Conservation (phyloP, 2,888 invertebrate genomes). For the Mimumesa dahlbomi region DNA sequence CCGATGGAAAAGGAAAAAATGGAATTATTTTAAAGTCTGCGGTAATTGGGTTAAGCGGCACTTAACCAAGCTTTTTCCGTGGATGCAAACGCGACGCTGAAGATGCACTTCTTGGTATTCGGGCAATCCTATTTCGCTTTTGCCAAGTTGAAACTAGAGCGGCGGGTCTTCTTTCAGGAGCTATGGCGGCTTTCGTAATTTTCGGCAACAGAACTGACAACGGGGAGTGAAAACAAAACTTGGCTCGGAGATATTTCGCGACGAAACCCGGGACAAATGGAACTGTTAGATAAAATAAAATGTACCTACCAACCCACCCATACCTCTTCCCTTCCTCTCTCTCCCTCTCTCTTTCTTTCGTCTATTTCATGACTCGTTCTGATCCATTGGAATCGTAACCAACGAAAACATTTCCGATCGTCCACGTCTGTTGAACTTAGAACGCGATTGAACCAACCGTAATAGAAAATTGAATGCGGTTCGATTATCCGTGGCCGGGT, state of each 20-base stretch:
- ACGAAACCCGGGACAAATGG: no score
- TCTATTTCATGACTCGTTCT: no score
- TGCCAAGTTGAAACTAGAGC: neutral
- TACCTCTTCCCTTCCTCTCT: no score
- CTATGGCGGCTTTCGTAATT: neutral
- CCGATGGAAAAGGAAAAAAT: neutral
- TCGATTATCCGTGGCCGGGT: slow-evolving; percentile 29
- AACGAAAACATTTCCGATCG: no score
- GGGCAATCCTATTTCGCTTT: slow-evolving; percentile 2
- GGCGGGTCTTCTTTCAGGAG: neutral
- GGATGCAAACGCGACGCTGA: slow-evolving; percentile 4
- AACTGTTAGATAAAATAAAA: no score
- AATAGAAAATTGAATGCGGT: slow-evolving; percentile 35
- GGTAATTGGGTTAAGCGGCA: slow-evolving; percentile 39
- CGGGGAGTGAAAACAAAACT: no score
- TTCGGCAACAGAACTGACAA: neutral
- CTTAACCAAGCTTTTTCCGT: slow-evolving; percentile 16
- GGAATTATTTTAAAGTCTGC: slow-evolving; percentile 13
- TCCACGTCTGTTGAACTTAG: no score
- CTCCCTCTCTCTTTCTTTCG: neutral
- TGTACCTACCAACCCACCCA: no score
- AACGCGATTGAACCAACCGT: neutral
- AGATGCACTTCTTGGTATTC: slow-evolving; percentile 21
- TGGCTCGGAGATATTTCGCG: no score
- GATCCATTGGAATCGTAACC: no score